Base-by-base conservation (phyloP, 2,888 invertebrate species). In the Caenorhabditis angaria region DNA sequence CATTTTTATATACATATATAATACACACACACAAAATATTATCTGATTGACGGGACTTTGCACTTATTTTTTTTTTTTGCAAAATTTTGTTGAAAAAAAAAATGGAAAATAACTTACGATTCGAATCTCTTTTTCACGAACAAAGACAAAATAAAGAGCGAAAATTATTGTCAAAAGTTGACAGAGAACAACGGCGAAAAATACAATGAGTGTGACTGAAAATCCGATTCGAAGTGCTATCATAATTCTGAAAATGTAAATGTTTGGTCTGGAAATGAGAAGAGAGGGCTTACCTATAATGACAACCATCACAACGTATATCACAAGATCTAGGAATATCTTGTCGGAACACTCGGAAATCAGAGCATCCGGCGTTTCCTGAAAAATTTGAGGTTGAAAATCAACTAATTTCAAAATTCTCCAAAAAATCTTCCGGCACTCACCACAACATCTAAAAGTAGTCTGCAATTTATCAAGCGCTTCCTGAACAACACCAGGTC, bases 271-370 rank as follows among this genome's bases (percentile, higher is more conserved):
- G 18, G 2, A 29, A n/a, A 20, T 41, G 5, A 47, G 35, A n/a
- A 5, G n/a, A 27, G n/a, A n/a, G n/a, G n/a, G n/a, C n/a, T n/a
- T 64, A 83, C 65, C 86, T 66, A 62, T 80, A 83, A 66, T 86
- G 86, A 60, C 86, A 86, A 27, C 86, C 87, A 60, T 87, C 86
- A 65, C 87, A 87, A 50, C 85, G 80, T 27, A 85, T 82, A 63
- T 87, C 87, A 64, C 87, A 87, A 20, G 83, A 79, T 18, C 87
- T 71, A 1, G 87, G 87, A 6, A 82, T 82, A 58, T 86, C 86
- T 57, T 83, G 82, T 22, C 85, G 82, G 53, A 87, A 87, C 5
- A 75, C 68, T 8, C 82, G 78, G 51, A 87, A 87, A 71, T 87
- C 87, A 0, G 82, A 80, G 64, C 87, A 87, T 0, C 87, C 87